A percentile compares a stretch with the other conserved stretches of the same genome.
phyloP scores from a whole-genome alignment of 2,888 invertebrate genomes.

The Thereva nobilitata region DNA sequence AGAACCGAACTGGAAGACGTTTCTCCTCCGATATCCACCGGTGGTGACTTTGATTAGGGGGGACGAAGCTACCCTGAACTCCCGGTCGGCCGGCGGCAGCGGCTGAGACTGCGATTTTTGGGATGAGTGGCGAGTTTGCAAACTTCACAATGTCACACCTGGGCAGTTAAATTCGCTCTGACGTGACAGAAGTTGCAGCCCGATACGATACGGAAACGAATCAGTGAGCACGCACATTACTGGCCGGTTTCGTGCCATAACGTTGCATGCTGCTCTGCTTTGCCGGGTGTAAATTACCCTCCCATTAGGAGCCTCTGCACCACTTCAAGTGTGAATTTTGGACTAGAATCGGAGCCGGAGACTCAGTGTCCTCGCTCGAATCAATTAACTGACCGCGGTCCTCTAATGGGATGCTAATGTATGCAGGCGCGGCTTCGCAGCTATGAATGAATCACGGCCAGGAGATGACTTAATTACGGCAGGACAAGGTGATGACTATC shows the following conservation, averaged over 20 bases:
- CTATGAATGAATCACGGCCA: not conserved
- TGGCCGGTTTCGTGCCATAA: conserved; percentile 38
- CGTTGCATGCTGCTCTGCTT: conserved; percentile 32
- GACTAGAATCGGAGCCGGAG: not conserved
- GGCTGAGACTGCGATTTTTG: conserved; percentile 2
- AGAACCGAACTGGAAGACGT: too few species aligned
- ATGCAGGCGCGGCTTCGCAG: conserved; percentile 5
- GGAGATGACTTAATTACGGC: conserved; percentile 31
- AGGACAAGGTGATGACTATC: conserved; percentile 28
- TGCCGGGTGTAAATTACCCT: conserved; percentile 29
- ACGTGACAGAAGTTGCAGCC: conserved; percentile 41
- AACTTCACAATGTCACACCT: conserved; percentile 40
- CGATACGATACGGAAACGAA: conserved; percentile 40
- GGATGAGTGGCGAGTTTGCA: conserved; percentile 33
- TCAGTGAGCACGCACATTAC: conserved; percentile 40
- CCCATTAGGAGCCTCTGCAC: conserved; percentile 28
- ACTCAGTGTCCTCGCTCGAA: conserved; percentile 10
- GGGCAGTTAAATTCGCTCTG: conserved; percentile 36
- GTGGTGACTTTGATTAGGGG: conserved; percentile 8
- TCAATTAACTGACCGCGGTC: conserved; percentile 23
- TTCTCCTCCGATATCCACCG: too few species aligned
- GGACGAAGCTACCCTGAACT: not conserved
- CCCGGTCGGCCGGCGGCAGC: not conserved
- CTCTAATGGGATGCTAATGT: conserved; percentile 29
- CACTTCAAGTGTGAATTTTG: conserved; percentile 25